Base-by-base conservation (phyloP, 2,113 vertebrate genomes). In the Empidonax alnorum region DNA sequence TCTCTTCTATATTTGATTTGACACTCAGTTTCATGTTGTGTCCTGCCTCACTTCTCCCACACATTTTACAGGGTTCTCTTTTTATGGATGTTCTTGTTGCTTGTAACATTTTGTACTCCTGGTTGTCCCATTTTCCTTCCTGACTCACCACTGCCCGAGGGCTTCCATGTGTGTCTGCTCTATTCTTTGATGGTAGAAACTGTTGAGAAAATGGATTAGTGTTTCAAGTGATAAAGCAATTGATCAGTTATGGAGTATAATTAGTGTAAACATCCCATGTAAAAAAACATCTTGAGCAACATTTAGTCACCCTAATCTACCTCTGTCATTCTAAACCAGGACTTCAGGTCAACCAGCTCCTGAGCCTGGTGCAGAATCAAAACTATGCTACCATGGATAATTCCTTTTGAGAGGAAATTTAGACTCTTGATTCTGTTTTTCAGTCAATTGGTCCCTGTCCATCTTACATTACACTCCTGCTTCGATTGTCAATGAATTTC, bases 401-500 rank as follows among this genome's bases (percentile, higher is more conserved):
- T 93, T 86, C 73, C 61, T 83, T 89, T 68, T 55, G 61, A 67
- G 83, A 81, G 25, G n/a, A 82, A 93, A 82, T 89, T 73, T 52
- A 82, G 87, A n/a, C 19, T 42, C 37, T 82, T 75, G 74, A 52
- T 93, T 90, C 53, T 84, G 39, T 47, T 93, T 95, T 96, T 93
- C 61, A 66, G 62, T 84, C 12, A 3, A 66, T 69, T 84, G 58
- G 42, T 91, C 78, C 35, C 81, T 87, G 84, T 93, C 53, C 39
- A 62, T 62, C 24, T 91, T 69, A 84, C 52, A 82, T 94, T 87
- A 87, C 53, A 72, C n/a, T 46, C 75, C 81, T 87, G 81, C 47
- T 53, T 94, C 69, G 81, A 72, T 69, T 91, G 46, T 76, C 84
- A 77, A 79, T 85, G 81, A 76, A 87, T 94, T 96, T 95, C 74